Evolutionary conservation across 2,888 invertebrate genomes (phyloP).

Genomic region (Cryptus armator): DNA sequence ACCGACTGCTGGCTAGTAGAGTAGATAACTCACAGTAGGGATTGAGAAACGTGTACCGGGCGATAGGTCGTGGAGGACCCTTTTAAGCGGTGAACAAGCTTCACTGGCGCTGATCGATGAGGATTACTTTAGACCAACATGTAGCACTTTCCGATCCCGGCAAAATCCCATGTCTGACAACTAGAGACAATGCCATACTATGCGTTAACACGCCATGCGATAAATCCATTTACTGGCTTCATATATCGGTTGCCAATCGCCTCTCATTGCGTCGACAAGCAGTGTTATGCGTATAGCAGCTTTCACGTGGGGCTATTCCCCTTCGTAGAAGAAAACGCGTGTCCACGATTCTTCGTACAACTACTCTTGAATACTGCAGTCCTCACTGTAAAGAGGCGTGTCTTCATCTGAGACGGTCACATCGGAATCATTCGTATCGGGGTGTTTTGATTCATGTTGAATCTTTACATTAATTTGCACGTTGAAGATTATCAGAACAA

Average conservation of each 20-base stretch:
- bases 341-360: neutral
- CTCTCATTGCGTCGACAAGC: neutral
- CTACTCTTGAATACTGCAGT: neutral
- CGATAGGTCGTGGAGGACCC: conserved; percentile 37
- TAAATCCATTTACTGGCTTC: neutral
- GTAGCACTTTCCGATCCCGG: conserved; percentile 42
- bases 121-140: conserved; percentile 58
- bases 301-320: neutral
- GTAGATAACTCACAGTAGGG: conserved; percentile 11
- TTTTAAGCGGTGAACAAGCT: conserved; percentile 45
- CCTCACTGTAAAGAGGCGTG: neutral
- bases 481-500: no score
- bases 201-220: conserved; percentile 17
- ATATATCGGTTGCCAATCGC: neutral
- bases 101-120: conserved; percentile 54
- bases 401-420: neutral
- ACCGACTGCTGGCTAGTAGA: neutral
- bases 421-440: neutral
- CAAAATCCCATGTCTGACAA: conserved; percentile 40
- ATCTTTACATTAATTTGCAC: no score
- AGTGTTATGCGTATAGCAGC: neutral
- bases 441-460: no score
- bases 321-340: neutral
- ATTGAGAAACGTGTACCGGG: conserved; percentile 23
- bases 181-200: conserved; percentile 39